Percentiles rank a stretch among this genome's conserved stretches.
Evolutionary conservation across 2,888 invertebrate species (phyloP).

Genomic region (Yponomeuta plumbellus): DNA sequence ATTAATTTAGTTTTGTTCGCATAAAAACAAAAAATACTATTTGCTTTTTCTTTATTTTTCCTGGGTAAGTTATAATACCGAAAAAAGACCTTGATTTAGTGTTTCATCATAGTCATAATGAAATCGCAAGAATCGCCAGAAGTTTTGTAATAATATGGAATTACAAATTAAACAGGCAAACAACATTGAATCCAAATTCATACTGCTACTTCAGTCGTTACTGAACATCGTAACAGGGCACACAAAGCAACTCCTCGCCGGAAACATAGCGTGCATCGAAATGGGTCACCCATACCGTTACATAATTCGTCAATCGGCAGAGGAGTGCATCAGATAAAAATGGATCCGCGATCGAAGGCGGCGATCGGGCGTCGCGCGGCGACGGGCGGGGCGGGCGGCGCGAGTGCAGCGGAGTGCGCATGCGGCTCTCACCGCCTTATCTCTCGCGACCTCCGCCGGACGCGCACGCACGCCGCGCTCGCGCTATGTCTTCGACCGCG

Average conservation of each 20-base stretch:
- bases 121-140: background rate
- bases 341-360: conserved; percentile 51
- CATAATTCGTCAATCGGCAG: conserved; percentile 47
- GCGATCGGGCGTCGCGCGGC: conserved; percentile 45
- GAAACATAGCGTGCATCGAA: conserved; percentile 27
- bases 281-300: conserved; percentile 65
- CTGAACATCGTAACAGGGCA: background rate
- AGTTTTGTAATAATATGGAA: background rate
- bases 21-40: too few species aligned
- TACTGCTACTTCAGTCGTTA: background rate
- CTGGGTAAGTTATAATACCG: too few species aligned
- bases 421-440: conserved; percentile 72
- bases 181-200: background rate
- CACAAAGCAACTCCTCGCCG: conserved; percentile 16
- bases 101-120: background rate
- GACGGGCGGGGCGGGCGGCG: conserved; percentile 48
- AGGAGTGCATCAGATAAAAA: conserved; percentile 64
- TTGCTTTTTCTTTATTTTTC: too few species aligned
- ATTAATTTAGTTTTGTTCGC: too few species aligned
- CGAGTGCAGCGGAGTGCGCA: conserved; percentile 48
- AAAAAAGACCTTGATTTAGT: background rate
- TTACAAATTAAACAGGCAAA: background rate
- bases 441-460: conserved; percentile 75
- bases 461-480: conserved; percentile 66
- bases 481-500: conserved; percentile 51